Percentiles rank a stretch among this genome's conserved stretches.
These are phyloP conservation scores for Panopea generosa DNA, from an alignment of 2,888 invertebrate species.

Conservation along the genomic window DNA sequence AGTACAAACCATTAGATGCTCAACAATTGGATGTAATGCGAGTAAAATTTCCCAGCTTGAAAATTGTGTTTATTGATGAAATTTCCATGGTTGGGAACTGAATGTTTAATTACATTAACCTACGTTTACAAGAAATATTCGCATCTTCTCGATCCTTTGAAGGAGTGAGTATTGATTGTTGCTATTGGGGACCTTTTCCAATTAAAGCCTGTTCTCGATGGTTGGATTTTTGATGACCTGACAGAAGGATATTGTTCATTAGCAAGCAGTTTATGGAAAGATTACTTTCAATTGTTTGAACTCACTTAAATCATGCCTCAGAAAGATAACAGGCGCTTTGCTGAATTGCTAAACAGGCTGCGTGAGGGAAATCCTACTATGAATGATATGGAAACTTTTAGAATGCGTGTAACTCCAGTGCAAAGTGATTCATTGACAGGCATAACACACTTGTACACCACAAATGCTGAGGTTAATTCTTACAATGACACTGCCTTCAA, in stretches of 20 bases:
- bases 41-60: conserved; percentile 3
- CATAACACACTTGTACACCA: no score
- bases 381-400: background rate
- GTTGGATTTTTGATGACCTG: conserved; percentile 32
- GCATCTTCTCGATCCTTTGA: conserved; percentile 29
- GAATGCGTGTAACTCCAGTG: no score
- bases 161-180: conserved; percentile 22
- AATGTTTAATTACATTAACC: conserved; percentile 37
- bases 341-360: conserved; percentile 50
- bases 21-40: conserved; percentile 18
- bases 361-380: conserved; percentile 16
- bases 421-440: no score
- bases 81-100: conserved; percentile 22
- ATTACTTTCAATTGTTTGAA: conserved; percentile 20
- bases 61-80: conserved; percentile 9
- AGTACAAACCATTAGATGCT: conserved; percentile 6
- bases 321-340: conserved; percentile 55
- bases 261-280: conserved; percentile 41
- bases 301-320: conserved; percentile 47
- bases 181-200: conserved; percentile 14
- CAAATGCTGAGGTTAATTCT: no score
- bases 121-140: conserved; percentile 26
- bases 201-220: conserved; percentile 17
- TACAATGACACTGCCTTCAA: no score
- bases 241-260: conserved; percentile 4